Conservation (phyloP, 2,797 vertebrate genomes). For the Acipenser ruthenus region DNA sequence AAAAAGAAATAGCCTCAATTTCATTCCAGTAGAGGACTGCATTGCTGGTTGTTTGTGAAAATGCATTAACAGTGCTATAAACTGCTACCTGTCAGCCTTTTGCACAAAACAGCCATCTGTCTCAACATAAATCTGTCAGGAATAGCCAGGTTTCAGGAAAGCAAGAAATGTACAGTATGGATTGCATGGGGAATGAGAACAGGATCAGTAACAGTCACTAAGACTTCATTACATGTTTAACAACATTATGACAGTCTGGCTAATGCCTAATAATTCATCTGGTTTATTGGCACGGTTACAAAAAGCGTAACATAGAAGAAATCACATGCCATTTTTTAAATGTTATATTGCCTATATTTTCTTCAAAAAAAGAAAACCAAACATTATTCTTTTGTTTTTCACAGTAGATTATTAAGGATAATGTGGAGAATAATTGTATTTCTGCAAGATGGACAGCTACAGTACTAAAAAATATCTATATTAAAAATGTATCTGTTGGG, state of each 20-base stretch:
- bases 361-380: too few species aligned
- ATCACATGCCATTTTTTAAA: too few species aligned
- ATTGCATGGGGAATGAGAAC: constrained; percentile 38
- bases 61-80: constrained; percentile 96
- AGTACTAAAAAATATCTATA: too few species aligned
- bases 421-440: too few species aligned
- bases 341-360: too few species aligned
- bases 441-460: too few species aligned
- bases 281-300: neutral
- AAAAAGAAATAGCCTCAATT: constrained; percentile 76
- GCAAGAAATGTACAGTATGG: constrained; percentile 58
- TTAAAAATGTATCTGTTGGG: too few species aligned
- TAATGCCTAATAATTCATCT: neutral
- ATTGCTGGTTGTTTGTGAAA: constrained; percentile 84
- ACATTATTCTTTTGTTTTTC: too few species aligned
- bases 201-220: constrained; percentile 32
- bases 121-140: constrained; percentile 87
- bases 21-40: constrained; percentile 57
- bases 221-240: constrained; percentile 29
- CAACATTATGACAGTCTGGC: constrained; percentile 10
- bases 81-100: constrained; percentile 93
- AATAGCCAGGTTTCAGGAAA: constrained; percentile 64
- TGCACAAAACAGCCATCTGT: constrained; percentile 92
- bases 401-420: too few species aligned
- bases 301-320: too few species aligned